Conservation (phyloP, 2,797 vertebrate genomes). For the Argentina silus region DNA sequence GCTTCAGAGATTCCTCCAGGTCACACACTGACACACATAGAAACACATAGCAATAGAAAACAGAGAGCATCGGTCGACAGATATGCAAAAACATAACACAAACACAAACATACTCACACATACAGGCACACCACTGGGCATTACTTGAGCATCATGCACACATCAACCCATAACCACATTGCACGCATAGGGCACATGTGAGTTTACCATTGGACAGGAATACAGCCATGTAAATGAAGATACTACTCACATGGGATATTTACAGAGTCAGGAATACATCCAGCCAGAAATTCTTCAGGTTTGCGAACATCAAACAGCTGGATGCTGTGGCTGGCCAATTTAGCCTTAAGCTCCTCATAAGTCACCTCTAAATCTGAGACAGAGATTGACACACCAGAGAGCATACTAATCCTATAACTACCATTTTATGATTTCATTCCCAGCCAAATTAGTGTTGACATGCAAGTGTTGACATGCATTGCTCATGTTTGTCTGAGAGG, state of each 20-base stretch:
- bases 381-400: background rate
- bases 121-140: background rate
- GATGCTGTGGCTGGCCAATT: slow-evolving; percentile 67
- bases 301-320: slow-evolving; percentile 78
- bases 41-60: background rate
- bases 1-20: slow-evolving; percentile 72
- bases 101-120: background rate
- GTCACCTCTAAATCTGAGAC: slow-evolving; percentile 67
- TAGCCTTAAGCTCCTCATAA: slow-evolving; percentile 69
- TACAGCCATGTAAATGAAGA: background rate
- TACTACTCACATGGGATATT: slow-evolving; percentile 72
- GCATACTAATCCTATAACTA: background rate
- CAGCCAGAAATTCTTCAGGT: slow-evolving; percentile 72
- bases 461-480: background rate
- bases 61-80: background rate
- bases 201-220: background rate
- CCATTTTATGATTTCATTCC: background rate
- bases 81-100: background rate
- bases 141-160: background rate
- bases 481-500: background rate
- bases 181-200: background rate
- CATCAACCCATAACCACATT: background rate
- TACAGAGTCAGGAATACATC: slow-evolving; percentile 67
- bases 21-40: slow-evolving; percentile 57
- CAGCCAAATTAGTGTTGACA: background rate